Evolutionary conservation across 2,797 vertebrate genomes (phyloP).

Genomic region (Rhinella marina): DNA sequence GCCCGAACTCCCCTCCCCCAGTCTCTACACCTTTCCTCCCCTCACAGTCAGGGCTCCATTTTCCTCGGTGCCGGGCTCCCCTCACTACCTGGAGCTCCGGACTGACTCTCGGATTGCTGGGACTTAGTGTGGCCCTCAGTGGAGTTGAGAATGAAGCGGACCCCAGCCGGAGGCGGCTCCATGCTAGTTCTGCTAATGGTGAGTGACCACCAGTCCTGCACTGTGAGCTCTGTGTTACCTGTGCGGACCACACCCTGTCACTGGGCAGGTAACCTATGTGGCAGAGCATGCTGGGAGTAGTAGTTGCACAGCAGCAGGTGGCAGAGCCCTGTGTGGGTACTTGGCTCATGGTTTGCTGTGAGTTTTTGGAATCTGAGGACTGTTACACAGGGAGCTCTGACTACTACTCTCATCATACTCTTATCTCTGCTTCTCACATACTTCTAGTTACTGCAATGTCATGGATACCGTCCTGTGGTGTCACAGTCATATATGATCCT

Average conservation of each 20-base stretch:
- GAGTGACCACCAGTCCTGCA: not conserved
- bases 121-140: not conserved
- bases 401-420: no score
- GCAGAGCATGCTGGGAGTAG: not conserved
- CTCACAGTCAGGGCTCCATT: slow-evolving; percentile 33
- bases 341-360: not conserved
- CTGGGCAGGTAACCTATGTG: not conserved
- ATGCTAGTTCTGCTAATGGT: slow-evolving; percentile 21
- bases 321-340: not conserved
- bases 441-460: not conserved
- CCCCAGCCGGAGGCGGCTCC: not conserved
- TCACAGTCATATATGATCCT: no score
- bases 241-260: not conserved
- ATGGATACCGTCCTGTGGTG: not conserved
- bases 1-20: slow-evolving; percentile 25
- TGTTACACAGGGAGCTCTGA: not conserved
- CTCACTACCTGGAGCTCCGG: not conserved
- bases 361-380: not conserved
- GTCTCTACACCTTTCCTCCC: slow-evolving; percentile 51
- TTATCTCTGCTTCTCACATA: no score
- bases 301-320: not conserved
- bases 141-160: slow-evolving; percentile 6
- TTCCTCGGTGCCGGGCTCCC: not conserved
- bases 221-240: not conserved
- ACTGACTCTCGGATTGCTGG: not conserved